These are phyloP conservation scores for Drosophila kanekoi DNA, from an alignment of 2,888 invertebrate genomes.

Conservation along the genomic window DNA sequence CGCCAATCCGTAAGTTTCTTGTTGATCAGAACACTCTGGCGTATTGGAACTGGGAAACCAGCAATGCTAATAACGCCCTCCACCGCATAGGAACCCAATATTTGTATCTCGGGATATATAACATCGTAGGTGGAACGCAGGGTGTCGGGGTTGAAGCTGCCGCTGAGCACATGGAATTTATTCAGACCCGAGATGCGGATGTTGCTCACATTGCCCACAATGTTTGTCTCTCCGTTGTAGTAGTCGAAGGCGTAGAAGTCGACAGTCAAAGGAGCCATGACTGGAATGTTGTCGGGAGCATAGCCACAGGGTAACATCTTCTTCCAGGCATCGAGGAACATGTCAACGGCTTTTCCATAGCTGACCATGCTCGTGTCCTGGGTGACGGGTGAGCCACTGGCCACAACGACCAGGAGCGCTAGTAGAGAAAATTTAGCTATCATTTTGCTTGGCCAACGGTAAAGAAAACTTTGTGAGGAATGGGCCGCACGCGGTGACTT, in stretches of 20 bases:
- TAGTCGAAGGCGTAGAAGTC: slow-evolving; percentile 36
- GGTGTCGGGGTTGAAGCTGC: slow-evolving; percentile 48
- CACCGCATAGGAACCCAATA: slow-evolving; percentile 58
- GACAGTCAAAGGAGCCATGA: slow-evolving; percentile 58
- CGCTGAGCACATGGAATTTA: slow-evolving; percentile 55
- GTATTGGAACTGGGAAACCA: slow-evolving; percentile 44
- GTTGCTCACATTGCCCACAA: slow-evolving; percentile 66
- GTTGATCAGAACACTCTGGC: slow-evolving; percentile 56
- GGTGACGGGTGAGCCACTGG: slow-evolving; percentile 22
- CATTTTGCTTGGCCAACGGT: not conserved
- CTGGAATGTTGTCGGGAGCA: slow-evolving; percentile 57
- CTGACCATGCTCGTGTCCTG: slow-evolving; percentile 32
- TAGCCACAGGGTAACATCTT: slow-evolving; percentile 76
- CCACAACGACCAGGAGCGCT: slow-evolving; percentile 7
- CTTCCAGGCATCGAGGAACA: slow-evolving; percentile 56
- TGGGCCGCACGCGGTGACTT: not conserved
- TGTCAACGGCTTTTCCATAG: slow-evolving; percentile 54
- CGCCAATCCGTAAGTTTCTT: slow-evolving; percentile 60
- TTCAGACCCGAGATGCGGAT: slow-evolving; percentile 65
- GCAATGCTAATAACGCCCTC: slow-evolving; percentile 49
- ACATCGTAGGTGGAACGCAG: slow-evolving; percentile 63
- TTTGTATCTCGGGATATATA: slow-evolving; percentile 61
- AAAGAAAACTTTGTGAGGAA: not conserved
- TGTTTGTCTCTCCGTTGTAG: slow-evolving; percentile 30
- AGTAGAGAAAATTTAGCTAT: slow-evolving; percentile 10